phyloP scores from a whole-genome alignment of 2,113 vertebrate genomes.

The Megaleporinus macrocephalus region DNA sequence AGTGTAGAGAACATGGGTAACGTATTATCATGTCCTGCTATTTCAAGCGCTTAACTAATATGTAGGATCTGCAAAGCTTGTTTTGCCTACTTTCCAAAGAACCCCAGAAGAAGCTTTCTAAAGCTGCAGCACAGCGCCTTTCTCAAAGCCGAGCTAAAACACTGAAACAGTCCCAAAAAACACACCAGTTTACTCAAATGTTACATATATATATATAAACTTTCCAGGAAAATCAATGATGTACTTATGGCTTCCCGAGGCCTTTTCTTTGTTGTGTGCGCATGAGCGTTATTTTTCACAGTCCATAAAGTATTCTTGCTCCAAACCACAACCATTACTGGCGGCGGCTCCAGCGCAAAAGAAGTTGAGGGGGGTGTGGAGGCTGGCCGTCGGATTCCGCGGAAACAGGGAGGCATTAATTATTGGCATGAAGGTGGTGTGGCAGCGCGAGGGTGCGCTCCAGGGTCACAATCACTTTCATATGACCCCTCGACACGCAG shows the following conservation, averaged over 20 bases:
- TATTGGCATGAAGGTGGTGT: conserved; percentile 81
- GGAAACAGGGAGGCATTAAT: conserved; percentile 83
- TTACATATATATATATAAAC: conserved; percentile 56
- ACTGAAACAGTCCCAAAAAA: conserved; percentile 35
- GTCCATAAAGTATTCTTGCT: conserved; percentile 74
- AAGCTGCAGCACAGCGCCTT: neutral
- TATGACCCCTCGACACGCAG: conserved; percentile 69
- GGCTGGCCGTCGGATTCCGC: conserved; percentile 77
- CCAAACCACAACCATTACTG: conserved; percentile 67
- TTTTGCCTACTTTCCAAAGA: neutral
- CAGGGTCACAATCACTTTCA: conserved; percentile 70
- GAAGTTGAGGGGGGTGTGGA: conserved; percentile 31
- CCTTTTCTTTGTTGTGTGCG: conserved; percentile 65
- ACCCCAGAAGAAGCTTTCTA: neutral
- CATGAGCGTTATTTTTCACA: conserved; percentile 68
- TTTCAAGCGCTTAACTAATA: neutral
- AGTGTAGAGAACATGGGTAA: neutral
- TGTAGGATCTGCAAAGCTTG: neutral
- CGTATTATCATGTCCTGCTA: neutral
- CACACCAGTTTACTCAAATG: conserved; percentile 33
- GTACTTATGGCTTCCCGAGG: conserved; percentile 77
- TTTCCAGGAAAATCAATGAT: conserved; percentile 72
- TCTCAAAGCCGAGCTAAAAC: neutral
- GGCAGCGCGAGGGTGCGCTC: conserved; percentile 59
- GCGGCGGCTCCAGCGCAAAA: conserved; percentile 34